Base-by-base conservation (phyloP, 1,140 invertebrate genomes). In the Gerris buenoi region DNA sequence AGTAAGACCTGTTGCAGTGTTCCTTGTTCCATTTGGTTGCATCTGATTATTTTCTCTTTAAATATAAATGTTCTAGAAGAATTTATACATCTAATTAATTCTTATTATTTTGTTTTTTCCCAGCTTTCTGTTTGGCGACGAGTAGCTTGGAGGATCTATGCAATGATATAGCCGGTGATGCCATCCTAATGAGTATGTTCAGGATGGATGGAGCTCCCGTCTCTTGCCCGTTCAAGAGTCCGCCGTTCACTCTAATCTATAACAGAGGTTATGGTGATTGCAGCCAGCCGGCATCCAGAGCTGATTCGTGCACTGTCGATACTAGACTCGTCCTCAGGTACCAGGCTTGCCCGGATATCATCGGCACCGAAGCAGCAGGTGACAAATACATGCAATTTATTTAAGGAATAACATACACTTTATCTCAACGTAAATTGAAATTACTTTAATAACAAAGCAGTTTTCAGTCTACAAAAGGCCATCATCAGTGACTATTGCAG, bases 331-430 rank as follows among this genome's bases (percentile, higher is more conserved):
- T 95, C 59, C 84, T 96, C 71, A 86, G 86, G 74, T 95, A 93
- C 76, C 91, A 95, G 80, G 92, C 92, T 22, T 96, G 93, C 77
- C 89, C 91, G 0, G 92, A 95, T 76, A 85, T 95, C 3, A 82
- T 83, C 25, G 89, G 88, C 58, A 90, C 90, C 1, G 81, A 82
- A 70, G 79, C 77, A 69, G 76, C 77, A 72, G 76, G 81, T 81
- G 73, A 75, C 66, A n/a, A n/a, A n/a, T n/a, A n/a, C n/a, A n/a
- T n/a, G n/a, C n/a, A n/a, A n/a, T n/a, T n/a, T n/a, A n/a, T n/a
- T n/a, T n/a, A n/a, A n/a, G n/a, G n/a, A n/a, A n/a, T n/a, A n/a
- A n/a, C n/a, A n/a, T n/a, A n/a, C n/a, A n/a, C n/a, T n/a, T n/a
- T n/a, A n/a, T n/a, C n/a, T n/a, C n/a, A n/a, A n/a, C n/a, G n/a